These are phyloP conservation scores for Oscheius sp. DNA, from an alignment of 2,888 invertebrate genomes.

Conservation along the genomic window DNA sequence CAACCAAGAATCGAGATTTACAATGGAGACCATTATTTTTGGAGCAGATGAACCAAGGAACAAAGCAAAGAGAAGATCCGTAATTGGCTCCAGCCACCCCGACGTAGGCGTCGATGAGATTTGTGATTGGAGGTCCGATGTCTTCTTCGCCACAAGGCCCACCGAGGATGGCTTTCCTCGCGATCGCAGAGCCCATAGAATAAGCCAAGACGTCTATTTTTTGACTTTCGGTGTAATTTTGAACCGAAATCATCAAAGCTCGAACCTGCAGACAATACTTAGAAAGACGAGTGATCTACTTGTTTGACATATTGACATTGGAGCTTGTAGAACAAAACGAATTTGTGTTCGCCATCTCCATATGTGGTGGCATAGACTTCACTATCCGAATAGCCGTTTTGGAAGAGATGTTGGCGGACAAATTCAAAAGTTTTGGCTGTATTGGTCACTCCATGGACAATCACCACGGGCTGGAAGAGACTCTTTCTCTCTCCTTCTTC, in stretches of 20 bases:
- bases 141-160: conserved; percentile 28
- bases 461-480: conserved; percentile 27
- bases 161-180: conserved; percentile 39
- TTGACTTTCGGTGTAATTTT: conserved; percentile 42
- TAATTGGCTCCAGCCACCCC: conserved; percentile 61
- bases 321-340: conserved; percentile 18
- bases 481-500: background rate
- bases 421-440: conserved; percentile 23
- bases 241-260: conserved; percentile 43
- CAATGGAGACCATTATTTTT: conserved; percentile 55
- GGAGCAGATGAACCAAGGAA: conserved; percentile 59
- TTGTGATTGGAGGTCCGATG: conserved; percentile 30
- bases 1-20: conserved; percentile 55
- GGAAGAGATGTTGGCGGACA: conserved; percentile 18
- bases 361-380: conserved; percentile 30
- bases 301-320: conserved; percentile 31
- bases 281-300: conserved; percentile 3
- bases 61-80: conserved; percentile 56
- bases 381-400: conserved; percentile 10
- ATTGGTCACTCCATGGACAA: conserved; percentile 30
- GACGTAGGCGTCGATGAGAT: conserved; percentile 54
- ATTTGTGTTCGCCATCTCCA: conserved; percentile 20
- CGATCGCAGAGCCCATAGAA: conserved; percentile 52
- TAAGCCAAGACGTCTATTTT: conserved; percentile 45
- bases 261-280: conserved; percentile 33